A percentile compares a stretch with the other conserved stretches of the same genome.
phyloP scores from a whole-genome alignment of 92 coral and sea anemone species.

The Epizoanthus ramosus region DNA sequence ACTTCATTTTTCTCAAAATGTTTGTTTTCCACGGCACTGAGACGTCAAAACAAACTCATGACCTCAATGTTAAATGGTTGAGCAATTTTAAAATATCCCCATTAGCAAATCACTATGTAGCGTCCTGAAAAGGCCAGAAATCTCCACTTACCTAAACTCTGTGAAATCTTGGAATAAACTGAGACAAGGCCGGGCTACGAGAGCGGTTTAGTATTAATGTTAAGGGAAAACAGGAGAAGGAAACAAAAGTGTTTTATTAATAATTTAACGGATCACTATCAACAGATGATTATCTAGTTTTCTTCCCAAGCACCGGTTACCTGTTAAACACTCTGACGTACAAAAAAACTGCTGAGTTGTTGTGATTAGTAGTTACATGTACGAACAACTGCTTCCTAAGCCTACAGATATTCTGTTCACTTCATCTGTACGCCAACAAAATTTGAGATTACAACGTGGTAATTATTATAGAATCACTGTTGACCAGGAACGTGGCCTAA shows the following conservation, averaged over 20 bases:
- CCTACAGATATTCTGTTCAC: neutral
- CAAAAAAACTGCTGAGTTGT: neutral
- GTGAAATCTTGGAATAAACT: neutral
- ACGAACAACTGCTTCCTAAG: neutral
- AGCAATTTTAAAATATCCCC: neutral
- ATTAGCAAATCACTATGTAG: neutral
- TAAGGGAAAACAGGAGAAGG: neutral
- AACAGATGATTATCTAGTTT: neutral
- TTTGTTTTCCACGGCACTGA: neutral
- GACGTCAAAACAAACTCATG: neutral
- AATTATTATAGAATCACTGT: neutral
- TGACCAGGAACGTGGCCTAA: neutral
- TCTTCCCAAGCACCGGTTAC: neutral
- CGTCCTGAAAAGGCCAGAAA: neutral
- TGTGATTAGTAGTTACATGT: neutral
- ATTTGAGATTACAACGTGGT: neutral
- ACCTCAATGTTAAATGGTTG: conserved; percentile 2
- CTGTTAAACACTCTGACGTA: neutral
- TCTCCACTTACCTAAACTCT: neutral
- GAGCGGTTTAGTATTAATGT: neutral
- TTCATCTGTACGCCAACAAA: neutral
- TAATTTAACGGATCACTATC: neutral
- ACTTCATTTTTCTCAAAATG: neutral
- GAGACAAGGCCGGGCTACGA: neutral
- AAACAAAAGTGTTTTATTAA: neutral